Conservation (phyloP, 1,140 invertebrate genomes). For the Rhyacophila brunnea region DNA sequence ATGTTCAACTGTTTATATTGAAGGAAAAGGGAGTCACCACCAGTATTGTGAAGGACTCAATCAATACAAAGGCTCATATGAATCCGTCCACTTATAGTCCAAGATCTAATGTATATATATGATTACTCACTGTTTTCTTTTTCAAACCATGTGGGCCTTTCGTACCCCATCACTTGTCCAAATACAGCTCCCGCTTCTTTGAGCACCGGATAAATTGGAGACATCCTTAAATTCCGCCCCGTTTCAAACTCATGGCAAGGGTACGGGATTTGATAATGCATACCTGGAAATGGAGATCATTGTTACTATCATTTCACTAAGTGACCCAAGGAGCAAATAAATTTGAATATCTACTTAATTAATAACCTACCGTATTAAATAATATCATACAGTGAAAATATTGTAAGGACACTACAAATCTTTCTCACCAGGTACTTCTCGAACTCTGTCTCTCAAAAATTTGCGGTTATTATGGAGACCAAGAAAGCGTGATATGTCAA, state of each 20-base stretch:
- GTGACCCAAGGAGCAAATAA: no score
- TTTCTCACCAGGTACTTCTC: slow-evolving; percentile 82
- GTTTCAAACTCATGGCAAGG: slow-evolving; percentile 84
- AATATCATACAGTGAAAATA: no score
- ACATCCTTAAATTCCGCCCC: slow-evolving; percentile 90
- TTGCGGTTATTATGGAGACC: slow-evolving; percentile 94
- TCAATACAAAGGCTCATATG: no score
- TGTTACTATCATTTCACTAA: no score
- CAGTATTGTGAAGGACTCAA: no score
- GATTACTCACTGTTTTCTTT: slow-evolving; percentile 54
- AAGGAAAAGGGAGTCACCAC: no score
- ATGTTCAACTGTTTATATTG: no score
- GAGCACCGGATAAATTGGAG: slow-evolving; percentile 92
- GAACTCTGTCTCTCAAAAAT: slow-evolving; percentile 89
- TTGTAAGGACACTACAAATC: no score
- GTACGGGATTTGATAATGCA: slow-evolving; percentile 82
- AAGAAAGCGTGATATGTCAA: slow-evolving; percentile 91
- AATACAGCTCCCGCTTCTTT: slow-evolving; percentile 93
- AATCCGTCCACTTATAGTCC: no score
- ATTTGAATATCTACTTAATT: no score
- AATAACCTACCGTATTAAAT: no score
- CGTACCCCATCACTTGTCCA: slow-evolving; percentile 98
- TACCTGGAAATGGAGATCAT: slow-evolving; percentile 48
- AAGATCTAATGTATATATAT: no score
- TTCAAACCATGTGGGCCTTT: slow-evolving; percentile 92